Evolutionary conservation across 1,140 invertebrate genomes (phyloP).

Genomic region (Drosophila mojavensis): DNA sequence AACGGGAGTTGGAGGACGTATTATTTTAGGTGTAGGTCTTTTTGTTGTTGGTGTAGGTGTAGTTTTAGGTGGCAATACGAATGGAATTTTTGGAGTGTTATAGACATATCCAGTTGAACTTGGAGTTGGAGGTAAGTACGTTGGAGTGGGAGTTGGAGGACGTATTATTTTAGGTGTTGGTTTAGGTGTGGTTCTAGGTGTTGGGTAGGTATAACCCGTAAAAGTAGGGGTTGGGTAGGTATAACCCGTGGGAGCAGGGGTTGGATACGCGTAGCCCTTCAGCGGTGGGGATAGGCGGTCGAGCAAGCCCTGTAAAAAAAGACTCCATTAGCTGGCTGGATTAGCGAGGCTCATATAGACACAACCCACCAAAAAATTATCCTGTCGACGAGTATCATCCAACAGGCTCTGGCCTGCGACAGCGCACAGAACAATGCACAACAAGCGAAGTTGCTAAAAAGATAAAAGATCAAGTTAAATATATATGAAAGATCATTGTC

Average conservation of each 20-base stretch:
- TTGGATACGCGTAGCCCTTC: conserved; percentile 44
- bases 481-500: conserved; percentile 33
- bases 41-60: no score
- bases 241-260: no score
- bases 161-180: conserved; percentile 33
- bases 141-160: no score
- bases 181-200: conserved; percentile 16
- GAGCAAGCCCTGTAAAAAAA: conserved; percentile 23
- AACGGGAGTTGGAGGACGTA: no score
- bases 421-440: conserved; percentile 46
- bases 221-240: neutral
- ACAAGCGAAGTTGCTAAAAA: conserved; percentile 63
- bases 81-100: no score
- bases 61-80: no score
- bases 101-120: no score
- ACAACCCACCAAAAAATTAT: conserved; percentile 40
- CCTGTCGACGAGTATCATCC: conserved; percentile 9
- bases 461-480: conserved; percentile 16
- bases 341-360: neutral
- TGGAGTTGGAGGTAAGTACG: no score
- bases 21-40: no score
- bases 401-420: conserved; percentile 40
- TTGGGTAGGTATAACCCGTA: no score
- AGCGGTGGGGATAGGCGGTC: conserved; percentile 52
- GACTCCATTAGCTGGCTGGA: neutral